Base-by-base conservation (phyloP, 1,140 invertebrate genomes). In the Nylanderia fulva region DNA sequence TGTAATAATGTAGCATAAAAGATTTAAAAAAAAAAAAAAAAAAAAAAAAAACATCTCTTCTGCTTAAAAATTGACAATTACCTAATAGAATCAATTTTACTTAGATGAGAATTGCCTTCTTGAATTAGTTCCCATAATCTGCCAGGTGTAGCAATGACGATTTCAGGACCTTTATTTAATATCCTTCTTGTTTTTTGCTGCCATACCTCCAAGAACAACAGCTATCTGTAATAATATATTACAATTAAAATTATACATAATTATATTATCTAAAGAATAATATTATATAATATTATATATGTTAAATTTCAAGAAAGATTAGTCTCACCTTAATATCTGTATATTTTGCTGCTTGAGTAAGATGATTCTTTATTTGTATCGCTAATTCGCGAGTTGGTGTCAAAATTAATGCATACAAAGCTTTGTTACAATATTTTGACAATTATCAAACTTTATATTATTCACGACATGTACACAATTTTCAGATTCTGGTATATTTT, bases 311-410 rank as follows among this genome's bases (percentile, higher is more conserved):
- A 2, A 58, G 42, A 85, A 24, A 85, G 6, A 36, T 36, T 27
- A 54, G n/a, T 8, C 27, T 58, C 9, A 96, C 96, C 92, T 95
- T 96, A 29, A 97, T 95, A 85, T 97, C 96, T 45, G 97, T 98
- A 93, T 98, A 98, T 94, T 98, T 98, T 11, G 97, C 96, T n/a
- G 96, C 96, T 64, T 96, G 96, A 45, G 96, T 95, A 21, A 99
- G 93, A 95, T 99, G 98, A 91, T 98, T 96, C 91, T 97, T 97
- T 45, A 99, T 97, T 95, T 99, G 99, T 76, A 99, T 96, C 0
- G 99, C 99, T 66, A 99, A 95, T 94, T 99, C 99, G 93, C 99
- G 96, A 0, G 99, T 99, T 6, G 99, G 99, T 13, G 99, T 98
- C 42, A 99, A 92, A 84, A 99, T 97, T 7, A 99, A 94, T 8